Evolutionary conservation across 2,888 invertebrate genomes (phyloP).

Genomic region (Cabera pusaria): DNA sequence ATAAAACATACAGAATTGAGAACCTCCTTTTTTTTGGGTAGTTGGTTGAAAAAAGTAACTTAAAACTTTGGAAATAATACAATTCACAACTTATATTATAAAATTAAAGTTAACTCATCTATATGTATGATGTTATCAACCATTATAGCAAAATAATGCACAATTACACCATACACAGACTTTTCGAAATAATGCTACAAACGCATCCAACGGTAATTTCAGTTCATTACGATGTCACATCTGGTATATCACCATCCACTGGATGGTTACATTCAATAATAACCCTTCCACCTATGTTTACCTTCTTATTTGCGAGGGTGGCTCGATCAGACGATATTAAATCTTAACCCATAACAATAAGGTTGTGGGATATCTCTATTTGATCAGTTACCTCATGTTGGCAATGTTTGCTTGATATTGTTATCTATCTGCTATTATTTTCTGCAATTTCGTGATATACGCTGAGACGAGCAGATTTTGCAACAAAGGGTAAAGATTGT

Average conservation of each 20-base stretch:
- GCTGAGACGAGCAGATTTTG: constrained; percentile 59
- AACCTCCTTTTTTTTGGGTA: too few species aligned
- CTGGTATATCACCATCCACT: constrained; percentile 36
- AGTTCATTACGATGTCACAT: constrained; percentile 43
- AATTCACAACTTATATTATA: too few species aligned
- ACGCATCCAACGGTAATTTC: constrained; percentile 27
- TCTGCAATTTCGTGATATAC: constrained; percentile 53
- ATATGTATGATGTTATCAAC: too few species aligned
- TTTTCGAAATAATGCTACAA: constrained; percentile 15
- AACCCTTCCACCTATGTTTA: constrained; percentile 19
- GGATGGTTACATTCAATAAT: constrained; percentile 32
- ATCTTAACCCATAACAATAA: constrained; percentile 6
- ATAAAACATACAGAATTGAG: too few species aligned
- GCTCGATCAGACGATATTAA: background rate
- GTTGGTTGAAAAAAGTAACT: too few species aligned
- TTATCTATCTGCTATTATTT: constrained; percentile 25
- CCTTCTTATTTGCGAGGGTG: constrained; percentile 10
- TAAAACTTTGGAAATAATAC: too few species aligned
- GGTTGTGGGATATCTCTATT: background rate
- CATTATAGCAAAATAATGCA: too few species aligned
- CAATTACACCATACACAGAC: constrained; percentile 2
- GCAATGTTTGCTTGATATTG: constrained; percentile 24
- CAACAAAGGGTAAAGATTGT: constrained; percentile 47
- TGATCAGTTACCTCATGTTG: constrained; percentile 14
- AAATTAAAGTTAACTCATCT: too few species aligned